A percentile compares a stretch with the other conserved stretches of the same genome.
These are phyloP conservation scores for Globodera rostochiensis DNA, from an alignment of 1,140 invertebrate species.

Conservation along the genomic window DNA sequence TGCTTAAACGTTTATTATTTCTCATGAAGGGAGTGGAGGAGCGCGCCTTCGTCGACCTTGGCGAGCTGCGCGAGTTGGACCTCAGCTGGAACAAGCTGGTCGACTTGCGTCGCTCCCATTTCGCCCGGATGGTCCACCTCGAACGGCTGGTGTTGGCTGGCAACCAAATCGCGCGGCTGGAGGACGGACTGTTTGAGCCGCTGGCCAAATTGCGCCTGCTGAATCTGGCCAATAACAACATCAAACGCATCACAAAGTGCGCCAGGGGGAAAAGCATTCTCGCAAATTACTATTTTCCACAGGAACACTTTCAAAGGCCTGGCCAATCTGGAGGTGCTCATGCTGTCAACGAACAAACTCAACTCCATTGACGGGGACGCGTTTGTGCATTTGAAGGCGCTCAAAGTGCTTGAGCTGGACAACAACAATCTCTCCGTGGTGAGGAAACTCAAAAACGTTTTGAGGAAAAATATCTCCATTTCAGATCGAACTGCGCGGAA, in stretches of 20 bases:
- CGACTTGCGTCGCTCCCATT: constrained; percentile 31
- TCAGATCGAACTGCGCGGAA: constrained; percentile 47
- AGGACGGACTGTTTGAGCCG: constrained; percentile 54
- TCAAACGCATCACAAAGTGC: constrained; percentile 57
- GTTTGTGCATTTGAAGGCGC: constrained; percentile 48
- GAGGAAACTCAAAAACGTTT: background rate
- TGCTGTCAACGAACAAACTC: constrained; percentile 47
- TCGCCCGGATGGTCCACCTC: constrained; percentile 32
- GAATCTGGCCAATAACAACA: constrained; percentile 53
- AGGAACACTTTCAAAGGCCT: constrained; percentile 59
- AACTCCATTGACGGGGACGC: constrained; percentile 41
- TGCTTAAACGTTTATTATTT: background rate
- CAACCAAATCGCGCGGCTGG: constrained; percentile 52
- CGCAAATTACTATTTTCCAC: background rate
- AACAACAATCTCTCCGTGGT: constrained; percentile 48
- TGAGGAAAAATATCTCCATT: background rate
- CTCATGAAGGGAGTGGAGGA: constrained; percentile 41
- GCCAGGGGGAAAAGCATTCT: constrained; percentile 2
- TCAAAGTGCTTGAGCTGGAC: constrained; percentile 54
- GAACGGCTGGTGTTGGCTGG: constrained; percentile 40
- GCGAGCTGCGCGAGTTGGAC: constrained; percentile 34
- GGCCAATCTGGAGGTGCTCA: constrained; percentile 46
- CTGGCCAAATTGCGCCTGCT: constrained; percentile 50
- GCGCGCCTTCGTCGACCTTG: constrained; percentile 41
- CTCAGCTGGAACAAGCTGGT: constrained; percentile 43